Percentiles rank a stretch among this genome's conserved stretches.
phyloP scores from a whole-genome alignment of 1,140 invertebrate species.

The Dreissena rostriformis region DNA sequence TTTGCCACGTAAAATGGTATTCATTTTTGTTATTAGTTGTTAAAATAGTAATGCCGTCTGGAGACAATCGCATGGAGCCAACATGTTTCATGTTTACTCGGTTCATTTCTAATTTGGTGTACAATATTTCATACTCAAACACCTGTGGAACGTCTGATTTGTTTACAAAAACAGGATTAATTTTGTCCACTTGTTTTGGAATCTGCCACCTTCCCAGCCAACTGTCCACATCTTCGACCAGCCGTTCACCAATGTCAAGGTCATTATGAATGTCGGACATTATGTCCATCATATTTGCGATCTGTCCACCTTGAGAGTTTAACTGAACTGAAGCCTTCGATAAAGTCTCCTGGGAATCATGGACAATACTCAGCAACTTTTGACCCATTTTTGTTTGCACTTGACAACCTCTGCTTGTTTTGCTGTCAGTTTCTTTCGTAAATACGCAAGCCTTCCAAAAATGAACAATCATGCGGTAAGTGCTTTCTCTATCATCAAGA shows the following conservation, averaged over 20 bases:
- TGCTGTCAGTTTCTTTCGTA: slow-evolving; percentile 2
- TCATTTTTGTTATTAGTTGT: slow-evolving; percentile 47
- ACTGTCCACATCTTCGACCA: slow-evolving; percentile 54
- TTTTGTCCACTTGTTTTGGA: slow-evolving; percentile 11
- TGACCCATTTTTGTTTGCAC: slow-evolving; percentile 51
- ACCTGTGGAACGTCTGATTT: slow-evolving; percentile 58
- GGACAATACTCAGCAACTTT: slow-evolving; percentile 49
- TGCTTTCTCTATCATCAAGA: slow-evolving; percentile 41
- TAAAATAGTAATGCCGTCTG: slow-evolving; percentile 48
- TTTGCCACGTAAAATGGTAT: slow-evolving; percentile 50
- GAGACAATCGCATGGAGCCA: slow-evolving; percentile 45
- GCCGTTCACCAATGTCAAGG: slow-evolving; percentile 56
- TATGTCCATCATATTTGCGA: slow-evolving; percentile 42
- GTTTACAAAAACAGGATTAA: slow-evolving; percentile 56
- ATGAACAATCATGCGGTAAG: slow-evolving; percentile 46
- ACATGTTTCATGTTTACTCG: slow-evolving; percentile 23
- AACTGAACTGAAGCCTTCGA: slow-evolving; percentile 47
- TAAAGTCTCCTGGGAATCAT: slow-evolving; percentile 59
- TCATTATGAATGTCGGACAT: slow-evolving; percentile 61
- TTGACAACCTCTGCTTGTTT: not conserved
- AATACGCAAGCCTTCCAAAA: slow-evolving; percentile 52
- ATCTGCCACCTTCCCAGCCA: slow-evolving; percentile 59
- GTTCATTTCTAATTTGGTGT: slow-evolving; percentile 39
- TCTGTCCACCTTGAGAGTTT: slow-evolving; percentile 56
- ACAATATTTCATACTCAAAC: slow-evolving; percentile 58